Evolutionary conservation across 2,797 vertebrate genomes (phyloP).

Genomic region (Smutsia temminckii): DNA sequence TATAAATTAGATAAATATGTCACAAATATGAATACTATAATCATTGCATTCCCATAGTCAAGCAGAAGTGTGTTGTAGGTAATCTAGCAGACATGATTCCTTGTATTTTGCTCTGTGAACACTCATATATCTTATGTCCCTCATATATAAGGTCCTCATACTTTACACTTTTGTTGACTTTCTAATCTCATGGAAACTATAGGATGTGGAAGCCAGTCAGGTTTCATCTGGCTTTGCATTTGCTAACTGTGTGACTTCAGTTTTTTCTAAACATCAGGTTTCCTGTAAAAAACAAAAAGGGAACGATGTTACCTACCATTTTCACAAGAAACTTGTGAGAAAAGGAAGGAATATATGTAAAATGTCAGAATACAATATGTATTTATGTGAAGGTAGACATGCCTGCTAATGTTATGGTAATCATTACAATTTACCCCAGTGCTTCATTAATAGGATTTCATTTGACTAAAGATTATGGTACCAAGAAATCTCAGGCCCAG

Average conservation of each 20-base stretch:
- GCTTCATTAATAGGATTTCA: not conserved
- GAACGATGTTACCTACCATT: not conserved
- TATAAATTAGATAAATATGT: not conserved
- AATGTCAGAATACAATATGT: not conserved
- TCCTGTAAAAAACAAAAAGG: not conserved
- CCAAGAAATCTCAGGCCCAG: not conserved
- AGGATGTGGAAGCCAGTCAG: not conserved
- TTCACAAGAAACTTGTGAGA: not conserved
- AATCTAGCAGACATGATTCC: not conserved
- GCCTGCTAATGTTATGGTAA: not conserved
- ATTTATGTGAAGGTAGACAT: not conserved
- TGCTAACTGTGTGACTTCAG: not conserved
- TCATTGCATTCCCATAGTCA: not conserved
- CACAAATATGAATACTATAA: not conserved
- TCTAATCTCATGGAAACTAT: not conserved
- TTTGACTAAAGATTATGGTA: not conserved
- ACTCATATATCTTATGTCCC: not conserved
- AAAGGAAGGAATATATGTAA: not conserved
- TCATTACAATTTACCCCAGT: not conserved
- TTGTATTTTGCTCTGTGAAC: not conserved
- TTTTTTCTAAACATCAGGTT: conserved; percentile 11
- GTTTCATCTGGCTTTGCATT: not conserved
- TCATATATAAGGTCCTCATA: not conserved
- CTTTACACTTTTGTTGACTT: not conserved
- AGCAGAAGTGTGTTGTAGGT: not conserved